phyloP scores from a whole-genome alignment of 2,888 invertebrate species.

The Agonopterix subpropinquella region DNA sequence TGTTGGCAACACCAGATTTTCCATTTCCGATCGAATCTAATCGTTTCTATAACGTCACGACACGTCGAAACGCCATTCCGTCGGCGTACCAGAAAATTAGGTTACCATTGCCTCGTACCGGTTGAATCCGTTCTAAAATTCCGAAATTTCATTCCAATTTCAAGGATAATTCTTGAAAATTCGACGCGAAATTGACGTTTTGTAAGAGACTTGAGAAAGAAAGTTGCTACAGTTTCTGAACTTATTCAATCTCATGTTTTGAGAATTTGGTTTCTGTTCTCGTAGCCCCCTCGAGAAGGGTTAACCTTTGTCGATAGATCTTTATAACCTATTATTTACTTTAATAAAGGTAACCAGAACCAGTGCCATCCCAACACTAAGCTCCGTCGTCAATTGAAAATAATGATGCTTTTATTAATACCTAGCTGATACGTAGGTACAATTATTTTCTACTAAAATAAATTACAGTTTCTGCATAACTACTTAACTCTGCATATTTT shows the following conservation, averaged over 20 bases:
- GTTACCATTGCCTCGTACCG: slow-evolving; percentile 42
- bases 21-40: slow-evolving; percentile 56
- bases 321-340: too few species aligned
- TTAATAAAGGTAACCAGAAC: too few species aligned
- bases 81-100: slow-evolving; percentile 51
- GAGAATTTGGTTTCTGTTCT: slow-evolving; percentile 1
- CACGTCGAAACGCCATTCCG: slow-evolving; percentile 26
- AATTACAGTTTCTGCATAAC: too few species aligned
- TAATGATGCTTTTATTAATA: too few species aligned
- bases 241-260: background rate
- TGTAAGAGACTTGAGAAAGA: slow-evolving; percentile 13
- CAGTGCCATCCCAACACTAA: too few species aligned
- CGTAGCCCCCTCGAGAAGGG: too few species aligned
- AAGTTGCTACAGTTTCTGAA: slow-evolving; percentile 1
- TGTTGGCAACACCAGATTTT: slow-evolving; percentile 40
- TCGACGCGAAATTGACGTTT: slow-evolving; percentile 37
- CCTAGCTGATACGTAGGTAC: too few species aligned
- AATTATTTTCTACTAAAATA: too few species aligned
- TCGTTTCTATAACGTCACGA: slow-evolving; percentile 31
- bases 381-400: too few species aligned
- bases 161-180: slow-evolving; percentile 43
- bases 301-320: too few species aligned
- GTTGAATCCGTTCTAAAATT: slow-evolving; percentile 44
- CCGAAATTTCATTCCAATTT: slow-evolving; percentile 46
- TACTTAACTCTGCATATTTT: too few species aligned